Evolutionary conservation across 2,113 vertebrate genomes (phyloP).

Genomic region (Alosa alosa): DNA sequence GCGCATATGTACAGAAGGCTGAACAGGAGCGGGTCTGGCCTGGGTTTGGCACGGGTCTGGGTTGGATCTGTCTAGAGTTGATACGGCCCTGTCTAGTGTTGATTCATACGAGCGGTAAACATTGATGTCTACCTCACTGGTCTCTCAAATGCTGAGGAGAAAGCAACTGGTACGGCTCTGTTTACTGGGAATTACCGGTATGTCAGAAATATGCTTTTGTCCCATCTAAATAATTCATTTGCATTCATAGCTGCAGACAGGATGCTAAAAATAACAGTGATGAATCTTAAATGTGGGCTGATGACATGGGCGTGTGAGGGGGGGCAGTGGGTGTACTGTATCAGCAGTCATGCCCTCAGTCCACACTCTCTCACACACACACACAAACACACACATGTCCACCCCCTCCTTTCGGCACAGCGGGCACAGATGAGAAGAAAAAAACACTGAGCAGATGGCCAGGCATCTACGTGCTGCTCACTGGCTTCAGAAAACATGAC

Average conservation of each 20-base stretch:
- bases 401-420: constrained; percentile 43
- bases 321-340: background rate
- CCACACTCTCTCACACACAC: background rate
- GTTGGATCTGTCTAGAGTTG: no score
- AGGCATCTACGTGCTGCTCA: constrained; percentile 52
- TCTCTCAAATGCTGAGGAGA: background rate
- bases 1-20: no score
- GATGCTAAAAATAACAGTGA: constrained; percentile 16
- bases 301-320: constrained; percentile 3
- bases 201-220: background rate
- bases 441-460: constrained; percentile 68
- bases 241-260: background rate
- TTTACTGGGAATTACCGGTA: background rate
- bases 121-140: background rate
- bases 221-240: background rate
- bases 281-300: constrained; percentile 10
- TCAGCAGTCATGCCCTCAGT: background rate
- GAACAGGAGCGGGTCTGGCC: no score
- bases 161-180: background rate
- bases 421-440: constrained; percentile 44
- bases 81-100: background rate
- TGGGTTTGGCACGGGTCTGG: no score
- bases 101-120: background rate
- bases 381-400: constrained; percentile 5
- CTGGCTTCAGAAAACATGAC: constrained; percentile 35